Conservation (phyloP, 2,888 invertebrate genomes). For the Julus scandinavius region DNA sequence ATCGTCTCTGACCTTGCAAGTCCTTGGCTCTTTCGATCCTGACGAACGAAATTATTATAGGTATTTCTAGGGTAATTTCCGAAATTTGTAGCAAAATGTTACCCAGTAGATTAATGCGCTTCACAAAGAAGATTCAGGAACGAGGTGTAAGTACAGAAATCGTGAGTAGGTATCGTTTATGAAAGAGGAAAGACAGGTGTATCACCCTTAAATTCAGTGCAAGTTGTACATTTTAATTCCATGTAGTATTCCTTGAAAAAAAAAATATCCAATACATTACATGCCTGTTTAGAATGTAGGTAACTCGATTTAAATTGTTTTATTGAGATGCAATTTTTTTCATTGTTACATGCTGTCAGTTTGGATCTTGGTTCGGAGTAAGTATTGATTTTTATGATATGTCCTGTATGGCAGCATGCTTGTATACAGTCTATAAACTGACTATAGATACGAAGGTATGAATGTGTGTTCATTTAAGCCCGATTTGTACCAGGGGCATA, state of each 20-base stretch:
- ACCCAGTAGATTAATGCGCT: neutral
- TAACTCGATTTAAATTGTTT: neutral
- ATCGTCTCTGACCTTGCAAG: neutral
- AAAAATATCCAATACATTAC: too few relatives aligned
- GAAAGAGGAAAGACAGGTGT: neutral
- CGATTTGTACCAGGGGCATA: neutral
- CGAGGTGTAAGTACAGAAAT: constrained; percentile 47
- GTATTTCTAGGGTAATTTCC: neutral
- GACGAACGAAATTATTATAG: neutral
- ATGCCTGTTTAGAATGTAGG: neutral
- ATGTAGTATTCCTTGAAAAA: too few relatives aligned
- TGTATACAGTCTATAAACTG: constrained; percentile 37
- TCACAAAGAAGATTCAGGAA: neutral
- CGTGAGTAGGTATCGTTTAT: neutral
- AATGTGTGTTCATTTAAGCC: neutral
- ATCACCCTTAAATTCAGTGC: neutral
- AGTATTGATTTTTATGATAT: constrained; percentile 51
- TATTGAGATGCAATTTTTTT: neutral
- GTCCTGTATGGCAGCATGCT: constrained; percentile 19
- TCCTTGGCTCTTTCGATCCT: neutral
- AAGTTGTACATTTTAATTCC: neutral
- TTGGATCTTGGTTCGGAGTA: constrained; percentile 53
- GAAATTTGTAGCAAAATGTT: constrained; percentile 33
- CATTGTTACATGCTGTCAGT: constrained; percentile 43
- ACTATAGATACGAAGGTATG: constrained; percentile 52